Evolutionary conservation across 1,140 invertebrate genomes (phyloP).

Genomic region (Drosophila funebris): DNA sequence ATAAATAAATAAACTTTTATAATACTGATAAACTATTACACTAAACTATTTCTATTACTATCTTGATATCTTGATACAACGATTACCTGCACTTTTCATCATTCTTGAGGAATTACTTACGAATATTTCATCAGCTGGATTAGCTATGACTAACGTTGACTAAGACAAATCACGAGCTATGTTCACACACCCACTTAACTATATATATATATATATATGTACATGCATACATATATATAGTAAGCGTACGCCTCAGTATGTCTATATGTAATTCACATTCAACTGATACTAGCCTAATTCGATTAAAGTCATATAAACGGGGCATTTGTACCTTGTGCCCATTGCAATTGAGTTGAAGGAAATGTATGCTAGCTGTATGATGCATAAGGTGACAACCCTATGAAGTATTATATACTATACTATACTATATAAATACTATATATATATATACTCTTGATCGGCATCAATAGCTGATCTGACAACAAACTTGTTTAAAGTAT

Average conservation of each 20-base stretch:
- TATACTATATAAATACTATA: not conserved
- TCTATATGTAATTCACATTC: constrained; percentile 7
- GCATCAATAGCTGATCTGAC: not conserved
- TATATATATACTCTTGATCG: not conserved
- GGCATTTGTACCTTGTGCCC: constrained; percentile 6
- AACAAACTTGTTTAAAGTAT: too few species aligned
- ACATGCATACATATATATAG: too few species aligned
- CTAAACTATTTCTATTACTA: too few species aligned
- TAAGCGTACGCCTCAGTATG: not conserved
- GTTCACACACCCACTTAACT: constrained; percentile 3
- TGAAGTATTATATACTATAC: not conserved
- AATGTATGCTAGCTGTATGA: not conserved
- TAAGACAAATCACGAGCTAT: constrained; percentile 27
- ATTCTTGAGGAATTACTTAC: not conserved
- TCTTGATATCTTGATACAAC: not conserved
- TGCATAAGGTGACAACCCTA: not conserved
- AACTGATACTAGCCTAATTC: constrained; percentile 36
- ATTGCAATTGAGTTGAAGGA: not conserved
- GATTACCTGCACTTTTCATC: not conserved
- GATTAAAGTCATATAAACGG: constrained; percentile 6
- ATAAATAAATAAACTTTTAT: too few species aligned
- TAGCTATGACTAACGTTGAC: constrained; percentile 31
- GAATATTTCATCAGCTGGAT: constrained; percentile 31
- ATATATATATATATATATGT: not conserved
- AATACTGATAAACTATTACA: too few species aligned